Base-by-base conservation (phyloP, 2,797 vertebrate species). In the Chloroceryle amazona region DNA sequence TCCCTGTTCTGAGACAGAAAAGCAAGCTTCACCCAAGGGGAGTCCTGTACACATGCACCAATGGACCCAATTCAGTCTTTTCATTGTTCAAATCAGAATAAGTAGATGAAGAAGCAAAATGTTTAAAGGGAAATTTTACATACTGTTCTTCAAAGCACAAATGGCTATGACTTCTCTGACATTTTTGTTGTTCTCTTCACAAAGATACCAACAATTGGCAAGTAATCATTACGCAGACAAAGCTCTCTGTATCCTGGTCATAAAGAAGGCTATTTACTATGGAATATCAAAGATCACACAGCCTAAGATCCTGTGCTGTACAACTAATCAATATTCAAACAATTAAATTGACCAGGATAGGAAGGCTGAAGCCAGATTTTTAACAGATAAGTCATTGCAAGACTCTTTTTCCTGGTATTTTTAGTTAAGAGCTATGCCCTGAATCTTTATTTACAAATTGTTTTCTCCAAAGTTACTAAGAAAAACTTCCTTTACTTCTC, bases 231-330 rank as follows among this genome's bases (percentile, higher is more conserved):
- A 39, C 3, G 12, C 22, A 31, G 51, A 74, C 58, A 93, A 91
- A 86, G n/a, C 10, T 66, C 42, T 81, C 58, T 39, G 72, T 58
- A 58, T 58, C 46, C 57, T 44, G 33, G n/a, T 67, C 51, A 88
- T 58, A 85, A 65, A 91, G 74, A 39, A 89, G n/a, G 23, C 26
- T 88, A 44, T 88, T 94, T 63, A 51, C 37, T 75, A 49, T 3
- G 3, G 23, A 79, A 71, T 7, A 81, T 29, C 18, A 49, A 2
- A 1, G 5, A 86, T 29, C 31, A 54, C 3, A 1, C 2, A 1
- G 31, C 57, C 62, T n/a, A 6, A 70, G 35, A n/a, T 80, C 41
- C 39, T 66, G 10, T 21, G 12, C 13, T 81, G 33, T 52, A 37
- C 28, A 89, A 82, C 12, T 49, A 3, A 51, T 47, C n/a, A 72